Evolutionary conservation across 2,888 invertebrate species (phyloP).

Genomic region (Dichetophora obliterata): DNA sequence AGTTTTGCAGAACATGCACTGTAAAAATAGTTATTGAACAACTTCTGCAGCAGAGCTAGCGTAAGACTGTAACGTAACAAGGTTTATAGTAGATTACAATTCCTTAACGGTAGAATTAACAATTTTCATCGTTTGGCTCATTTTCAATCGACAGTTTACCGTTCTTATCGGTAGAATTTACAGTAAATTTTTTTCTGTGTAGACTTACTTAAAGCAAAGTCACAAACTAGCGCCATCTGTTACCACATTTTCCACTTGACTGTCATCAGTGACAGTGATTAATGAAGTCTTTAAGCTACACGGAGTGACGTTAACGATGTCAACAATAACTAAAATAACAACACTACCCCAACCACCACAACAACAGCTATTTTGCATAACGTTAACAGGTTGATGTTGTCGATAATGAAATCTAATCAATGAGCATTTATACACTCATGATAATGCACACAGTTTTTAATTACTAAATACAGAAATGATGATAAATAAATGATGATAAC

Average conservation of each 20-base stretch:
- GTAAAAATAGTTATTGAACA: no score
- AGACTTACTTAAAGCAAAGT: neutral
- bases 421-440: no score
- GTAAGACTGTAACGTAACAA: no score
- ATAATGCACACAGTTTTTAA: neutral
- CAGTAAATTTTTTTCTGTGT: no score
- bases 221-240: neutral
- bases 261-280: neutral
- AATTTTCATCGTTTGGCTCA: no score
- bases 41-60: no score
- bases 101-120: no score
- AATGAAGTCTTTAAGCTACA: slow-evolving; percentile 11
- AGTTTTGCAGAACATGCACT: no score
- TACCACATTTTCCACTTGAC: neutral
- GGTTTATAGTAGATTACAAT: no score
- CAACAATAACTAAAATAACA: neutral
- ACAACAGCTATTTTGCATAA: neutral
- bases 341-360: neutral
- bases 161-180: no score
- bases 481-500: neutral
- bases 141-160: no score
- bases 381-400: neutral
- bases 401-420: slow-evolving; percentile 18
- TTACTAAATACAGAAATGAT: neutral
- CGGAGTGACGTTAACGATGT: slow-evolving; percentile 4